These are phyloP conservation scores for Piaya cayana DNA, from an alignment of 2,113 vertebrate species.

Conservation along the genomic window DNA sequence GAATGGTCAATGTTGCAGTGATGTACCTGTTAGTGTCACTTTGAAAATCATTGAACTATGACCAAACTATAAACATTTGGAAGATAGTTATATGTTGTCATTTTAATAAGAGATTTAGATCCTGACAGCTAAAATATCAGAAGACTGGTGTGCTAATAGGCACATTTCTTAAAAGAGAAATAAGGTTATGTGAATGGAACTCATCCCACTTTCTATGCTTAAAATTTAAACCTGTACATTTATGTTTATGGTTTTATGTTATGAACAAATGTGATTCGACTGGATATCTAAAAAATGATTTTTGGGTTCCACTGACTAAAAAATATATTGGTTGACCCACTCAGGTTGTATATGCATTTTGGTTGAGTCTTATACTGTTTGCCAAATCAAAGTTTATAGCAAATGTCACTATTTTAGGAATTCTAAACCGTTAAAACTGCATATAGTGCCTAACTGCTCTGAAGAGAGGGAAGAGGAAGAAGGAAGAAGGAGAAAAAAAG, in stretches of 20 bases:
- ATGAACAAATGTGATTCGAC: background rate
- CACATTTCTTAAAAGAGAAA: background rate
- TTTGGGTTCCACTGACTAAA: background rate
- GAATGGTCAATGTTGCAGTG: background rate
- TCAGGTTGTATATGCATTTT: background rate
- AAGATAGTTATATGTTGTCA: background rate
- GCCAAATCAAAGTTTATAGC: background rate
- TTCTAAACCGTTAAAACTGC: background rate
- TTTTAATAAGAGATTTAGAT: background rate
- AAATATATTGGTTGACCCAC: background rate
- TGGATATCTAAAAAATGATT: background rate
- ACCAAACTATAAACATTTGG: background rate
- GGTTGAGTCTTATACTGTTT: background rate
- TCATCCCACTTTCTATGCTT: background rate
- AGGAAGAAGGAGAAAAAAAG: rapidly evolving
- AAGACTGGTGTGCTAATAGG: background rate
- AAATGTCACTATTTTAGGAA: background rate
- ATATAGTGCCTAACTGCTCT: background rate
- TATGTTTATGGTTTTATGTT: background rate
- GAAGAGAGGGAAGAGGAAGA: too few relatives aligned
- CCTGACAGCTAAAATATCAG: background rate
- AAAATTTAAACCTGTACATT: background rate
- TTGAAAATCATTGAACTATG: background rate
- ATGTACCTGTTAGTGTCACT: background rate
- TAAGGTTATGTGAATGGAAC: background rate